A percentile compares a stretch with the other conserved stretches of the same genome.
These are phyloP conservation scores for Acrossocheilus wenchowensis DNA, from an alignment of 2,797 vertebrate species.

Conservation along the genomic window DNA sequence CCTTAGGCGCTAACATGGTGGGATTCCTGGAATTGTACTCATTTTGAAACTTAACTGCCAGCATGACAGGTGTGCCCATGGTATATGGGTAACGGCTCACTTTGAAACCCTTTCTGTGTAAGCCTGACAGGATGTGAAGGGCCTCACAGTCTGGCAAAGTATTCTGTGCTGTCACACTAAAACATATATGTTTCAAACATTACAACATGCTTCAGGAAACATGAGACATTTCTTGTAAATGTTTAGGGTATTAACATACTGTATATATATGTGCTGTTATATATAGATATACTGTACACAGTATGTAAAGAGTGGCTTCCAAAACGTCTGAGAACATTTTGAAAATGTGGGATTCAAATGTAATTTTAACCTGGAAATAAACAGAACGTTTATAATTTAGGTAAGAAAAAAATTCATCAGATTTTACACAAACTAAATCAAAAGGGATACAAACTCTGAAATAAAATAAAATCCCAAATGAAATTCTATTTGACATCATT, in stretches of 20 bases:
- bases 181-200: constrained; percentile 19
- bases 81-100: constrained; percentile 43
- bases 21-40: constrained; percentile 52
- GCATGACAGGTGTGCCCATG: constrained; percentile 51
- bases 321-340: neutral
- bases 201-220: constrained; percentile 17
- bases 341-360: neutral
- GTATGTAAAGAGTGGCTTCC: neutral
- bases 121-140: constrained; percentile 36
- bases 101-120: constrained; percentile 46
- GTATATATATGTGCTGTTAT: neutral
- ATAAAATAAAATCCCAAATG: neutral
- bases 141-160: constrained; percentile 39
- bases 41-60: constrained; percentile 54
- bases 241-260: constrained; percentile 23
- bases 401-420: neutral
- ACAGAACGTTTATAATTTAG: neutral
- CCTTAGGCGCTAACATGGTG: constrained; percentile 32
- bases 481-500: neutral
- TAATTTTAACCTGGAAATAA: neutral
- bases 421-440: neutral
- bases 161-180: constrained; percentile 32
- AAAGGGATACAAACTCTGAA: neutral
- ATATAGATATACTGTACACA: neutral
- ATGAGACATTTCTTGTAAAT: constrained; percentile 18